A percentile compares a stretch with the other conserved stretches of the same genome.
Evolutionary conservation across 2,113 vertebrate species (phyloP).

Genomic region (Bufo bufo): DNA sequence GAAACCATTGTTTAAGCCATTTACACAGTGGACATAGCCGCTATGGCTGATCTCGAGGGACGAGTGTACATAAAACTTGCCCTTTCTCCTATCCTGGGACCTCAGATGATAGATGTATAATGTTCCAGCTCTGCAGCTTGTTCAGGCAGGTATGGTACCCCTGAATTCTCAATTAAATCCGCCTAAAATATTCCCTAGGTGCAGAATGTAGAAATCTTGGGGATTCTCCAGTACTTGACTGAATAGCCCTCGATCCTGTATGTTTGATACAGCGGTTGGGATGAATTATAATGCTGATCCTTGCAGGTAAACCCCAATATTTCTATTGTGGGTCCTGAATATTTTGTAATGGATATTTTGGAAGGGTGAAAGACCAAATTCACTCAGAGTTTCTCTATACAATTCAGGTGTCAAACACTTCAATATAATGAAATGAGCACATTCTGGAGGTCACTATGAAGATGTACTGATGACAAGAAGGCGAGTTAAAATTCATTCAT

Average conservation of each 20-base stretch:
- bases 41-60: constrained; percentile 7
- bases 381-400: background rate
- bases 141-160: background rate
- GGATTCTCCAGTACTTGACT: no score
- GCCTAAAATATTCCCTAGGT: background rate
- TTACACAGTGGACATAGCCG: constrained; percentile 31
- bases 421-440: background rate
- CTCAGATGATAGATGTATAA: background rate
- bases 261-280: no score
- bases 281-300: no score
- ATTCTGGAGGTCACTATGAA: background rate
- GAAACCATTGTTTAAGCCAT: constrained; percentile 28
- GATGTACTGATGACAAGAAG: background rate
- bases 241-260: no score
- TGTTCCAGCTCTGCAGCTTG: background rate
- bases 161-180: background rate
- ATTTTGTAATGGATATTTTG: no score
- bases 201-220: no score
- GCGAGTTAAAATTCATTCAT: background rate
- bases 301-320: no score
- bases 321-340: no score
- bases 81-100: background rate
- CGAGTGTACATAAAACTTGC: constrained; percentile 18
- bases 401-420: background rate
- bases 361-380: background rate